Conservation (phyloP, 2,113 vertebrate species). For the Ictalurus punctatus region DNA sequence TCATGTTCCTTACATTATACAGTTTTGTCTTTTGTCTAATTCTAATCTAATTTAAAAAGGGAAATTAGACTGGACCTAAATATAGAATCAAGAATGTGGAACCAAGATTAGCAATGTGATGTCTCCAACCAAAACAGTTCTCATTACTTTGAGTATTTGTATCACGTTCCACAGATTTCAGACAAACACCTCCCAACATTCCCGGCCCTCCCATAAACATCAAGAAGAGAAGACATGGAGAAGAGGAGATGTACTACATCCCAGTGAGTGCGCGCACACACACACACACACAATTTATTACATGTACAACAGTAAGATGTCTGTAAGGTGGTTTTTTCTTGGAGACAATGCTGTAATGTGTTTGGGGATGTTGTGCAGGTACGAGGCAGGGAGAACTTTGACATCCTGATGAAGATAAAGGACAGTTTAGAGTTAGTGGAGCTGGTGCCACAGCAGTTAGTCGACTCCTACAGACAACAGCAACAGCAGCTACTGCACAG, state of each 20-base stretch:
- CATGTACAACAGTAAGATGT: neutral
- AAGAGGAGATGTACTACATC: conserved; percentile 92
- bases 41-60: neutral
- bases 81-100: neutral
- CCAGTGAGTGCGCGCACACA: conserved; percentile 78
- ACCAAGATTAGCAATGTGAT: neutral
- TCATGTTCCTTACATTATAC: neutral
- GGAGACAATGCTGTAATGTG: conserved; percentile 3
- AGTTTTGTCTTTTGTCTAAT: neutral
- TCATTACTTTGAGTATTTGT: neutral
- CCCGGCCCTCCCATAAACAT: conserved; percentile 77
- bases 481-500: conserved; percentile 94
- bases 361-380: conserved; percentile 73
- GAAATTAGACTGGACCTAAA: neutral
- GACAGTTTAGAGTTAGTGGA: conserved; percentile 95
- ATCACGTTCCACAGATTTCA: conserved; percentile 79
- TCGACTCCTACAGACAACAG: conserved; percentile 94
- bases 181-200: conserved; percentile 86
- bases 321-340: neutral
- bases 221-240: conserved; percentile 91
- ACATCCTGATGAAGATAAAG: conserved; percentile 96
- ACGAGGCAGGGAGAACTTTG: conserved; percentile 93
- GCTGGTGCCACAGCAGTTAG: conserved; percentile 88
- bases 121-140: neutral
- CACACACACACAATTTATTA: neutral